Base-by-base conservation (phyloP, 1,140 invertebrate species). In the Telenomus remus region DNA sequence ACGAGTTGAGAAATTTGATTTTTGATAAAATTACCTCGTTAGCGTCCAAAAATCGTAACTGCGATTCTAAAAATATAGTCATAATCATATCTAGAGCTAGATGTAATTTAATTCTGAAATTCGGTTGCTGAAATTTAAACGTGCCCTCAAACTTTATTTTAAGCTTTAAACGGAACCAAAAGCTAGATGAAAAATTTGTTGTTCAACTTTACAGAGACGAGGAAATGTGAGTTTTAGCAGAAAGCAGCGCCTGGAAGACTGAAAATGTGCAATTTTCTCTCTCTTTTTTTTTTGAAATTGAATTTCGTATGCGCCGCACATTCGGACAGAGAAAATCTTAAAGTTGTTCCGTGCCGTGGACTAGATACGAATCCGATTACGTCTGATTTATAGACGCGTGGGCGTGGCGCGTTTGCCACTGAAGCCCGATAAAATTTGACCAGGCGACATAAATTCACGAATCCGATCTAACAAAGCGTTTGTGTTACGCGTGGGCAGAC, bases 401-500 rank as follows among this genome's bases (percentile, higher is more conserved):
- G 86, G 87, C 84, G 87, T 81, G 63, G 77, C 78, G 76, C 81
- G 85, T 86, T 87, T 87, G 87, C 87, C 86, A 87, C 87, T 79
- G 87, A 84, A 86, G 80, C 81, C 81, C 83, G 87, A 88, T 87
- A 88, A 88, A 88, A 88, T 88, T 87, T 86, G 87, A 85, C 85
- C 81, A 73, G 72, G 76, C 82, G 80, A 85, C 81, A 87, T 88
- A 87, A 88, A 88, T 88, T 84, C 81, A 85, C 84, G 80, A 82
- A 85, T 86, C 82, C 82, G 75, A 80, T 80, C 72, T 72, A 79
- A 82, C 82, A 79, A 83, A 81, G 79, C 81, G 82, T 79, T 79
- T 70, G 75, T 68, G 81, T 81, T 66, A 78, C 71, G 79, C 79
- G 80, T 81, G 80, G 80, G 79, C 78, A 78, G 79, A 75, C 57